These are phyloP conservation scores for Patella ulyssiponensis DNA, from an alignment of 2,888 invertebrate genomes.

Conservation along the genomic window DNA sequence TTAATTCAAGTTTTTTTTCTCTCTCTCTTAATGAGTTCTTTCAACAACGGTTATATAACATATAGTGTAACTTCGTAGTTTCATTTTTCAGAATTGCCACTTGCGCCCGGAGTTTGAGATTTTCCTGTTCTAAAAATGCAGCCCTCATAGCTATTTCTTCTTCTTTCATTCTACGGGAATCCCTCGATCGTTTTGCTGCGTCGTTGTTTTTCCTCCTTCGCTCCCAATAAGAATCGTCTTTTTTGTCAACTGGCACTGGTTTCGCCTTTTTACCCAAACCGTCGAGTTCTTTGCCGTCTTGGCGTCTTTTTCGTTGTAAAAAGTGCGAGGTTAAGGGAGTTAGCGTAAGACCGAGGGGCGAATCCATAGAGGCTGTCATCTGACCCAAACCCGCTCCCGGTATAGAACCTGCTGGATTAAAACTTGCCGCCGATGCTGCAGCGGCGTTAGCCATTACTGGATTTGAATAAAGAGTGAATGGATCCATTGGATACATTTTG, in stretches of 20 bases:
- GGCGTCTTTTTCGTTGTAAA: slow-evolving; percentile 58
- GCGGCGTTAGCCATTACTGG: slow-evolving; percentile 41
- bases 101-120: slow-evolving; percentile 61
- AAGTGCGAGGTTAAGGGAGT: slow-evolving; percentile 62
- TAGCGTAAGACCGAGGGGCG: slow-evolving; percentile 45
- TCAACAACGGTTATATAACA: slow-evolving; percentile 55
- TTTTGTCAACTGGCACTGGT: slow-evolving; percentile 58
- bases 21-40: too few relatives aligned
- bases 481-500: slow-evolving; percentile 59
- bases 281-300: slow-evolving; percentile 43
- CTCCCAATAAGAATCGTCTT: slow-evolving; percentile 63
- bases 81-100: slow-evolving; percentile 63
- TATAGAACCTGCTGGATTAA: slow-evolving; percentile 44
- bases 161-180: slow-evolving; percentile 58
- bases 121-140: slow-evolving; percentile 63
- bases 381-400: not conserved
- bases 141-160: slow-evolving; percentile 64
- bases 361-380: slow-evolving; percentile 14
- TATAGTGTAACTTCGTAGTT: slow-evolving; percentile 62
- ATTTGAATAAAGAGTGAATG: slow-evolving; percentile 43
- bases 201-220: slow-evolving; percentile 64
- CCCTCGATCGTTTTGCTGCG: slow-evolving; percentile 63
- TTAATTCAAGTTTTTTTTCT: too few relatives aligned
- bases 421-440: slow-evolving; percentile 27
- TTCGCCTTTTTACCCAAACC: slow-evolving; percentile 45